Percentiles rank a stretch among this genome's conserved stretches.
Evolutionary conservation across 2,797 vertebrate species (phyloP).

Genomic region (Syngnathus acus): DNA sequence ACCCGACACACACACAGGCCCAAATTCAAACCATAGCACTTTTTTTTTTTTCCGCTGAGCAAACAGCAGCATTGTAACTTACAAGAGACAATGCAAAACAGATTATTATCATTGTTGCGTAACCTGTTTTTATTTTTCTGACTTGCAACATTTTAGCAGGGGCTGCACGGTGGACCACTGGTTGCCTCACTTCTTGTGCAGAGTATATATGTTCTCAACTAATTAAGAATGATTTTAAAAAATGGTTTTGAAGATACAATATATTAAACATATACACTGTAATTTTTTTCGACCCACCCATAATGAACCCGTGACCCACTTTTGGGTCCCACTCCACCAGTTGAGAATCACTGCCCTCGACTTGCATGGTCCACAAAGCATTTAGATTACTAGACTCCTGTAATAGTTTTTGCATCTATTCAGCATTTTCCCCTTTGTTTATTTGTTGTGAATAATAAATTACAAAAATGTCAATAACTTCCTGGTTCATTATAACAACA

Average conservation of each 20-base stretch:
- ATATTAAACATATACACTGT: too few species aligned
- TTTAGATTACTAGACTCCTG: neutral
- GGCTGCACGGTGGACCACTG: neutral
- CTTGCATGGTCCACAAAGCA: neutral
- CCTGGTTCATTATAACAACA: too few species aligned
- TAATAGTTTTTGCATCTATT: neutral
- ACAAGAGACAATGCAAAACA: neutral
- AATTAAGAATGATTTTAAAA: too few species aligned
- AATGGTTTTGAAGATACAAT: too few species aligned
- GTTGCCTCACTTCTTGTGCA: neutral
- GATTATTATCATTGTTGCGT: neutral
- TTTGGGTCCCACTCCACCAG: too few species aligned
- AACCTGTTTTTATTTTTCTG: neutral
- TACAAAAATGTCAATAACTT: too few species aligned
- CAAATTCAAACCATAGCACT: conserved; percentile 43
- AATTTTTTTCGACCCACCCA: too few species aligned
- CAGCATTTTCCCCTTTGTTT: neutral
- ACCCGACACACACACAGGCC: conserved; percentile 48
- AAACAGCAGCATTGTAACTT: neutral
- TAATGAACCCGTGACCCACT: too few species aligned
- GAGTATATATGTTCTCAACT: too few species aligned
- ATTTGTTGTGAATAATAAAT: too few species aligned
- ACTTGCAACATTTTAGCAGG: neutral
- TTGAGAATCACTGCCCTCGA: too few species aligned
- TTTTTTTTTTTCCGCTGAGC: neutral